These are phyloP conservation scores for Dasysyrphus tricinctus DNA, from an alignment of 2,888 invertebrate species.

Conservation along the genomic window DNA sequence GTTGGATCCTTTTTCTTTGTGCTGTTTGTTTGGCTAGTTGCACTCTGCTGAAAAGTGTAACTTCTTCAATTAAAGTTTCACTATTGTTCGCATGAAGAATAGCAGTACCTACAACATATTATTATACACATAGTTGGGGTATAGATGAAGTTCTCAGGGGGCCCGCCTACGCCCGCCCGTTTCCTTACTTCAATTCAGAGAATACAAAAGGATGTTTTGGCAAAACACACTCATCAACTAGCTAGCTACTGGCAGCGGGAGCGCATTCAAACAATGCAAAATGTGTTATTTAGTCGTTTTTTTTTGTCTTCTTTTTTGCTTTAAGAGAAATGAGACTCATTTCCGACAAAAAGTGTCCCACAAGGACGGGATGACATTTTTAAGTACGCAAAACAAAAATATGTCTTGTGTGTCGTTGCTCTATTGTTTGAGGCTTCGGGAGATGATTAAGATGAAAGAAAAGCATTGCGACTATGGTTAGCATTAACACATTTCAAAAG, in stretches of 20 bases:
- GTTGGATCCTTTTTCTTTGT: slow-evolving; percentile 13
- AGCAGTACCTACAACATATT: slow-evolving; percentile 3
- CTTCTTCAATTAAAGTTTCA: slow-evolving; percentile 75
- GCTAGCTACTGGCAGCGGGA: slow-evolving; percentile 46
- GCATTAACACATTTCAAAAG: slow-evolving; percentile 19
- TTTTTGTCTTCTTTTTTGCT: neutral
- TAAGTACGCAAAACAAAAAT: slow-evolving; percentile 59
- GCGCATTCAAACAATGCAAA: slow-evolving; percentile 68
- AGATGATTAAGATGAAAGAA: slow-evolving; percentile 14
- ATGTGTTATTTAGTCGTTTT: slow-evolving; percentile 44
- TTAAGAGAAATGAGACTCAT: slow-evolving; percentile 68
- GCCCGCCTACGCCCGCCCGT: neutral
- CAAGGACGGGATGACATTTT: slow-evolving; percentile 54
- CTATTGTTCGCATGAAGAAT: slow-evolving; percentile 73
- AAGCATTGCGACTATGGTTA: slow-evolving; percentile 46
- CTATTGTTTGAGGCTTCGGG: slow-evolving; percentile 26
- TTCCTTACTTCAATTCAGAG: slow-evolving; percentile 53
- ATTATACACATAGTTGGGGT: slow-evolving; percentile 11
- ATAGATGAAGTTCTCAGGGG: slow-evolving; percentile 23
- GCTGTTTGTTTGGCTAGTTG: slow-evolving; percentile 73
- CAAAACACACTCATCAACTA: slow-evolving; percentile 56
- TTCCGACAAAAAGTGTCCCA: slow-evolving; percentile 61
- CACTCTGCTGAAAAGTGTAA: slow-evolving; percentile 73
- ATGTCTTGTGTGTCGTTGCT: slow-evolving; percentile 44
- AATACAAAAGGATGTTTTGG: slow-evolving; percentile 68